Evolutionary conservation across 2,113 vertebrate genomes (phyloP), one percentile per base, ranked within the genome.

Genomic region (Protomyctophum bolini): DNA sequence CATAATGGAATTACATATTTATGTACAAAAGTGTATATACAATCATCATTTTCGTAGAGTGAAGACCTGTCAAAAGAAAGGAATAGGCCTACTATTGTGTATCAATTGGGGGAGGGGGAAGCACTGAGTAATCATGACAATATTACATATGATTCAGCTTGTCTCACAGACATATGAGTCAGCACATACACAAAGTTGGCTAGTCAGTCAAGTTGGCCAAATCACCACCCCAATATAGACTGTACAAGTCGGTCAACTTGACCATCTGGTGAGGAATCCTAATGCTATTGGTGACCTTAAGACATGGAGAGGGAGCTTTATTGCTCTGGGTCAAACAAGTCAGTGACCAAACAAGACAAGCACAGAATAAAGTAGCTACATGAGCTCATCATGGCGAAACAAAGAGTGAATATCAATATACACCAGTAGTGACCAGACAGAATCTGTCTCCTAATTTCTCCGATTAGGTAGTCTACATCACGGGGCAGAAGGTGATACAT

Each of bases 221-320:
- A 47, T 59, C 9, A 4, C 67, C 60, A 47, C 12, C n/a, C 55
- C 0, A 9, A 55, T 33, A 54, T 64, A 59, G 60, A 46, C 67
- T 29, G 63, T 8, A 56, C 60, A 85, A 80, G 63, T 70, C 76
- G 49, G 77, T 65, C 72, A 81, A 63, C 63, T 46, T 0, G 28
- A 46, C 87, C 87, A 89, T 90, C 88, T 91, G 88, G 69, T 86
- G 71, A 33, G 33, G 70, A 62, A 47, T 83, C 72, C 68, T 86
- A 88, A 90, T 85, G 71, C 80, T 82, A 72, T 67, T 14, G 1
- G 0, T 77, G 66, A 72, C 64, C 75, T 71, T 14, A 15, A 29
- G 49, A 54, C 59, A 73, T 69, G 7, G 68, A 68, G 41, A 29
- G 50, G 58, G 21, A 2, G 50, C 49, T 29, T 41, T 56, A 55